Evolutionary conservation across 2,888 invertebrate species (phyloP), one percentile per base, ranked within the genome.

Genomic region (Drosophila quinaria): DNA sequence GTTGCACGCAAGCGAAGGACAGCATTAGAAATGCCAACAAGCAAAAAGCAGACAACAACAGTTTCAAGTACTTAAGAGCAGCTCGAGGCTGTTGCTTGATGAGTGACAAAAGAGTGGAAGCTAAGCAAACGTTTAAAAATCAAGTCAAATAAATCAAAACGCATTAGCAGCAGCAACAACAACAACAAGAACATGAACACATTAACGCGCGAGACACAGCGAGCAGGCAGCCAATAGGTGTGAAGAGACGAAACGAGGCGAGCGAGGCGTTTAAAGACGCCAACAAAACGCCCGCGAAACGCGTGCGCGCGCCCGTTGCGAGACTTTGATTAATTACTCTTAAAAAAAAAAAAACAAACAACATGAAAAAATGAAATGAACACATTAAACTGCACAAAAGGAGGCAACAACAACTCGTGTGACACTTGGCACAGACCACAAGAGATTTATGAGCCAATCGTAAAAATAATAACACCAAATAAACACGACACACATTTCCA

Each of bases 321-420:
- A 49, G 59, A 49, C 70, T 81, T 81, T 84, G 81, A 84, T 84
- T 84, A 84, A 87, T 87, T 74, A 78, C 69, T 42, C 60, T 51
- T 50, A 55, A 35, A 19, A 37, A 39, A 58, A 17, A 35, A 22
- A 41, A 44, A 8, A 19, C 3, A 19, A 37, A 42, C n/a, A 22
- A 33, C 19, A 42, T 39, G 1, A 5, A 25, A 25, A 71, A 64
- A 63, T 55, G 8, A 49, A 74, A 68, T 55, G 8, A 49, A 74
- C 65, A 69, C 60, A 62, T 64, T 52, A 66, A 70, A 67, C 37
- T 51, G 42, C 60, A 63, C 52, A 58, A 51, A 66, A 46, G 25
- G 29, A 35, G 25, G 56, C 66, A 68, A 31, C 1, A 13, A 31
- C 4, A 13, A 13, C 35, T 42, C 58, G 71, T 66, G 63, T 70